Base-by-base conservation (phyloP, 2,797 vertebrate species). In the Pogonophryne albipinna region DNA sequence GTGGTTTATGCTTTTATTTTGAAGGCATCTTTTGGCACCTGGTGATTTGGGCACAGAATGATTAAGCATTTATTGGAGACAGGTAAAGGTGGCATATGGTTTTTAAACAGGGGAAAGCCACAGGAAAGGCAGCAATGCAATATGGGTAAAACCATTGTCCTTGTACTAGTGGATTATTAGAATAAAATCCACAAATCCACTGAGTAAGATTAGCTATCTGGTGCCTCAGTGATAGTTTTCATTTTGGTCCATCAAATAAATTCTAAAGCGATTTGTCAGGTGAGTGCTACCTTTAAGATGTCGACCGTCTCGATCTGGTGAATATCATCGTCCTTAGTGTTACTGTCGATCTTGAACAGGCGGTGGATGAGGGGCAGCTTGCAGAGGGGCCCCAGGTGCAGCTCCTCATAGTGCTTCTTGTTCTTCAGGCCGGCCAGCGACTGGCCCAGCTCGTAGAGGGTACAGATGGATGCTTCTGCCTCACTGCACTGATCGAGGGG, bases 331-430 rank as follows among this genome's bases (percentile, higher is more conserved):
- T 96, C 95, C 83, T 93, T 95, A 2, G 94, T 94, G 76, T 90
- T 90, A 31, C 85, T 67, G 79, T 94, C 91, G 0, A 96, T 92
- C 89, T 88, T 94, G 76, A 96, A 96, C 83, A 96, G 81, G 85
- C 90, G 92, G 71, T 94, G 93, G 71, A 96, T 55, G 2, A 94
- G 38, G 0, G 95, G 95, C 1, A 95, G 83, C 76, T 94, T 95
- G 90, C 95, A 96, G 57, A 96, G 94, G 1, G 95, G 95, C 16
- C 95, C 95, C 27, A 96, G 83, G 79, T 93, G 89, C 45, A 96
- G 92, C 78, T 96, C 95, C 41, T 96, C 94, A 12, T 92, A 96
- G 44, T 46, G 91, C 65, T 93, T 95, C 89, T 95, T 96, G 91
- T 94, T 85, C 87, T 96, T 95, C 45, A 96, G 90, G 15, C 81